Base-by-base conservation (phyloP, 1,140 invertebrate species). In the Orussus abietinus region DNA sequence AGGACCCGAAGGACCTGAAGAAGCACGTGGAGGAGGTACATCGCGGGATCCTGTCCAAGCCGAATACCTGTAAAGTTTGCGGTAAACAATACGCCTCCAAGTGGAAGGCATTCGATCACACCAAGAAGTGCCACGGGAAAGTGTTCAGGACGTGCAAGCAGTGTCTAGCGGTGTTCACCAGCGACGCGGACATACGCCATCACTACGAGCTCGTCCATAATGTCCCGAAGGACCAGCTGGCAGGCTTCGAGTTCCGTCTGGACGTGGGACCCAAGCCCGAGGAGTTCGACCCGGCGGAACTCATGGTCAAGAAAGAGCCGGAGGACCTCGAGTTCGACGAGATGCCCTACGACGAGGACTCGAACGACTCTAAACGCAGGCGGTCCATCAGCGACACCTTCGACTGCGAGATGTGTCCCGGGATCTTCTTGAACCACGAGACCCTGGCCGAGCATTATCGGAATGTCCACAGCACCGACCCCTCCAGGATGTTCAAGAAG, bases 21-120 rank as follows among this genome's bases (percentile, higher is more conserved):
- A 72, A 74, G 33, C 80, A 82, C 42, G 77, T 81, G 0, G 68
- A 74, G 28, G 61, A 74, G 14, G 64, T 69, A 2, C 80, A 82
- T 45, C 57, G 64, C 13, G 62, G 68, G 13, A 65, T 76, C 11
- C 49, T 81, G 3, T 56, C 66, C 4, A 75, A 72, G 20, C 67
- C 76, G 0, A 79, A 78, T 26, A 77, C 77, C 2, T 82, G 79
- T 47, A 75, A 76, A 11, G 74, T 81, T 2, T 82, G 80, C 47
- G 80, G 77, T 0, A 80, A 80, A 52, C 75, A 77, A 31, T 80
- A 80, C 39, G 76, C 77, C 0, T 77, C 73, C 0, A 79, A 78
- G 34, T 79, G 77, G 73, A 81, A 81, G 51, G 77, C 79, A 0
- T 76, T 77, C 11, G 78, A 80, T 49, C 80, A 82, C 46, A 70